Percentiles rank a stretch among this genome's conserved stretches.
These are phyloP conservation scores for Colletes gigas DNA, from an alignment of 1,140 invertebrate genomes.

Conservation along the genomic window DNA sequence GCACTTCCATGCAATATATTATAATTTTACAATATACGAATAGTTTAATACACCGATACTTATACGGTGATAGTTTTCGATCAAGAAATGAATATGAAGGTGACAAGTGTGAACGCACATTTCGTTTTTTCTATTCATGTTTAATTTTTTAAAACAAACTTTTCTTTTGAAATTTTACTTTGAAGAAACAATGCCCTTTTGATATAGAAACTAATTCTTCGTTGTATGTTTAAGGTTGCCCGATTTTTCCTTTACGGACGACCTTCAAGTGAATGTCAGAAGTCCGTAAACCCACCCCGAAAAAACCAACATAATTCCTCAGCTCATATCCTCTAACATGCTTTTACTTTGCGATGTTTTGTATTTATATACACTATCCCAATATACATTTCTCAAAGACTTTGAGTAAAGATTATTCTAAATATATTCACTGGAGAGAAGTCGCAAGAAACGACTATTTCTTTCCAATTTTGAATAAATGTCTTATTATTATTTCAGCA, in stretches of 20 bases:
- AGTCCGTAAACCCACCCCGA: background rate
- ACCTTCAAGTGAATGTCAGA: background rate
- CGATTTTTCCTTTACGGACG: conserved; percentile 34
- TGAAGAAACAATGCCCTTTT: background rate
- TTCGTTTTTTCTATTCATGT: background rate
- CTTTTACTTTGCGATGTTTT: conserved; percentile 18
- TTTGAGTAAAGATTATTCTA: background rate
- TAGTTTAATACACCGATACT: background rate
- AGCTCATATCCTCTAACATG: background rate
- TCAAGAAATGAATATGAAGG: background rate
- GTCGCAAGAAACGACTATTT: background rate
- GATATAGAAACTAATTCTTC: background rate
- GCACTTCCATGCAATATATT: background rate
- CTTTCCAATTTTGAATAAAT: background rate
- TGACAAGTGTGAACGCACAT: background rate
- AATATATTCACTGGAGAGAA: background rate
- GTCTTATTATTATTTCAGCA: background rate
- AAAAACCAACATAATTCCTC: background rate
- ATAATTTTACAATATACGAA: conserved; percentile 13
- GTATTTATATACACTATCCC: conserved; percentile 7
- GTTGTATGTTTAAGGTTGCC: conserved; percentile 41
- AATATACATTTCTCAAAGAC: background rate
- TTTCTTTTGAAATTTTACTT: background rate
- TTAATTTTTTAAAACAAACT: background rate
- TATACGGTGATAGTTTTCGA: conserved; percentile 6